These are phyloP conservation scores for Fopius arisanus DNA, from an alignment of 1,140 invertebrate genomes.

Conservation along the genomic window DNA sequence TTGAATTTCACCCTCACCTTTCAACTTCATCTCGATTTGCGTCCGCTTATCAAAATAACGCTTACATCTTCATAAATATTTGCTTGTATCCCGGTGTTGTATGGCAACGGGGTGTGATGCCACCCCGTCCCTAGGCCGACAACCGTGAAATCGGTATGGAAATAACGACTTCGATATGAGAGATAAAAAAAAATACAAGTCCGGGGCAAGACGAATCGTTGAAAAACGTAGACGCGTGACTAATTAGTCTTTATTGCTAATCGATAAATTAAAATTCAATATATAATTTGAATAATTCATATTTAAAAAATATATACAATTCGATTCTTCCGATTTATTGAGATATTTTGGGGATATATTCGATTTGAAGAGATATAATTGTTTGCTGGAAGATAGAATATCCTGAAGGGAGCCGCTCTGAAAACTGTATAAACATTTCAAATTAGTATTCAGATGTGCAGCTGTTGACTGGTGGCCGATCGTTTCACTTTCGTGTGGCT, in stretches of 20 bases:
- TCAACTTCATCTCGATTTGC: conserved; percentile 46
- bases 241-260: too few species aligned
- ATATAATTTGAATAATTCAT: too few species aligned
- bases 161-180: conserved; percentile 36
- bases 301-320: too few species aligned
- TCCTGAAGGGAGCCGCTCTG: not conserved
- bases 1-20: conserved; percentile 32
- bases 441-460: conserved; percentile 63
- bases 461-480: conserved; percentile 56
- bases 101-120: conserved; percentile 33
- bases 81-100: conserved; percentile 41
- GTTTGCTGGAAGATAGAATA: not conserved
- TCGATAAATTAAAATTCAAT: too few species aligned
- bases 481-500: conserved; percentile 56
- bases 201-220: conserved; percentile 6
- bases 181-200: not conserved
- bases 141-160: conserved; percentile 61
- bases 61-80: conserved; percentile 66
- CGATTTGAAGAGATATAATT: not conserved
- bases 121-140: conserved; percentile 33
- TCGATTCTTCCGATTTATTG: too few species aligned
- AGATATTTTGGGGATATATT: too few species aligned
- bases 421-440: conserved; percentile 59
- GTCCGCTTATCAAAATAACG: conserved; percentile 64
- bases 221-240: not conserved